A percentile compares a stretch with the other conserved stretches of the same genome.
Conservation (phyloP, 2,888 invertebrate species). For the Agrochola circellaris region DNA sequence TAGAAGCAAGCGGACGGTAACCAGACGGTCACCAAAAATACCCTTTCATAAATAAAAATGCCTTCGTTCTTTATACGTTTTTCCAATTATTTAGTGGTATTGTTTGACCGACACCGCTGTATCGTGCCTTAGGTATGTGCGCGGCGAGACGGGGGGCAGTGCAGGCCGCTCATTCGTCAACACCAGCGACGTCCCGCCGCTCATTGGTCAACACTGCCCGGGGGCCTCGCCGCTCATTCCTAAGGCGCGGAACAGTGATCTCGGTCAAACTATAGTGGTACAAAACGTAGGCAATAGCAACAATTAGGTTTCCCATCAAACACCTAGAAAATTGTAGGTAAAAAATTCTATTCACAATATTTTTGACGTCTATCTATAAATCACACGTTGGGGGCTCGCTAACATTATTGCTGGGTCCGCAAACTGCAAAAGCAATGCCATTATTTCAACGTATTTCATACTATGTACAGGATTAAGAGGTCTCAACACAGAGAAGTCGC, state of each 20-base stretch:
- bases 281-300: slow-evolving; percentile 73
- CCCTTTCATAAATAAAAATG: slow-evolving; percentile 50
- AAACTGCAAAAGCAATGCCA: slow-evolving; percentile 36
- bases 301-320: slow-evolving; percentile 81
- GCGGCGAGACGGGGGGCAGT: too few species aligned
- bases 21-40: slow-evolving; percentile 47
- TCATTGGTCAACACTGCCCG: too few species aligned
- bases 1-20: slow-evolving; percentile 59
- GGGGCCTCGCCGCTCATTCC: too few species aligned
- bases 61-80: slow-evolving; percentile 46
- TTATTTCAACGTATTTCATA: slow-evolving; percentile 40
- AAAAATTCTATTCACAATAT: slow-evolving; percentile 83
- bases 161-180: too few species aligned
- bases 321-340: slow-evolving; percentile 87
- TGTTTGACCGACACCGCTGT: too few species aligned
- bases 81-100: slow-evolving; percentile 51
- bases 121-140: too few species aligned
- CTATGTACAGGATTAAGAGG: slow-evolving; percentile 45
- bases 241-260: too few species aligned
- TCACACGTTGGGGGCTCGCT: slow-evolving; percentile 70
- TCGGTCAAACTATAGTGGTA: slow-evolving; percentile 20
- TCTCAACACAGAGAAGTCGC: slow-evolving; percentile 30
- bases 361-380: slow-evolving; percentile 81
- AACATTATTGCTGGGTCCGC: slow-evolving; percentile 48
- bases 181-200: too few species aligned